Percentiles rank a stretch among this genome's conserved stretches.
Evolutionary conservation across 2,888 invertebrate genomes (phyloP).

Genomic region (Drosophila mimica): DNA sequence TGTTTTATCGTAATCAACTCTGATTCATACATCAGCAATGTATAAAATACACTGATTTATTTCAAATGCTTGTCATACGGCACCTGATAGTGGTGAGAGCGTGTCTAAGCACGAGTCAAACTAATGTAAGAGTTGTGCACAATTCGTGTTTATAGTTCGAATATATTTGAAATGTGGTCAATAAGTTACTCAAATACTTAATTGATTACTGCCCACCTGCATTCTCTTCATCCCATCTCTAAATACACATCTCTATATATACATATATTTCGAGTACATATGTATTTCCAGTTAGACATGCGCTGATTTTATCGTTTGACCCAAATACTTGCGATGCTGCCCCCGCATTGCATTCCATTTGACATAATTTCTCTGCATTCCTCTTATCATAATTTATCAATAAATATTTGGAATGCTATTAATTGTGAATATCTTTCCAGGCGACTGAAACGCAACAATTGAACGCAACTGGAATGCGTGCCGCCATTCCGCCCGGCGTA

Average conservation of each 20-base stretch:
- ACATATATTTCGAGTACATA: neutral
- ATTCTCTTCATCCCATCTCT: slow-evolving; percentile 10
- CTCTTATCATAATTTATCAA: slow-evolving; percentile 34
- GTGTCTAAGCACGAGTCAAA: slow-evolving; percentile 1
- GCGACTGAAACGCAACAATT: slow-evolving; percentile 32
- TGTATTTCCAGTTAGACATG: slow-evolving; percentile 67
- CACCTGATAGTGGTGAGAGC: slow-evolving; percentile 19
- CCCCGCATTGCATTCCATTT: slow-evolving; percentile 26
- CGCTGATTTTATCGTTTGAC: slow-evolving; percentile 64
- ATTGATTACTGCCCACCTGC: neutral
- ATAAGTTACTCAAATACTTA: neutral
- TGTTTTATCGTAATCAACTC: slow-evolving; percentile 1
- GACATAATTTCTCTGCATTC: slow-evolving; percentile 38
- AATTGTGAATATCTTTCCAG: slow-evolving; percentile 41
- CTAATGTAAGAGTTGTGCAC: neutral
- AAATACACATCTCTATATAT: slow-evolving; percentile 21
- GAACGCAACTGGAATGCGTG: slow-evolving; percentile 69
- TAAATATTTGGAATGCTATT: slow-evolving; percentile 6
- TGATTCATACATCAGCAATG: slow-evolving; percentile 36
- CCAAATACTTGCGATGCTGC: slow-evolving; percentile 37
- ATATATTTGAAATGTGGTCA: neutral
- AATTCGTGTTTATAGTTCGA: neutral
- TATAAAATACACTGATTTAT: slow-evolving; percentile 7
- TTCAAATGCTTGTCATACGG: slow-evolving; percentile 4
- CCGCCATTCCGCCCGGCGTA: slow-evolving; percentile 88